Base-by-base conservation (phyloP, 1,140 invertebrate genomes). In the Megathymus violae region DNA sequence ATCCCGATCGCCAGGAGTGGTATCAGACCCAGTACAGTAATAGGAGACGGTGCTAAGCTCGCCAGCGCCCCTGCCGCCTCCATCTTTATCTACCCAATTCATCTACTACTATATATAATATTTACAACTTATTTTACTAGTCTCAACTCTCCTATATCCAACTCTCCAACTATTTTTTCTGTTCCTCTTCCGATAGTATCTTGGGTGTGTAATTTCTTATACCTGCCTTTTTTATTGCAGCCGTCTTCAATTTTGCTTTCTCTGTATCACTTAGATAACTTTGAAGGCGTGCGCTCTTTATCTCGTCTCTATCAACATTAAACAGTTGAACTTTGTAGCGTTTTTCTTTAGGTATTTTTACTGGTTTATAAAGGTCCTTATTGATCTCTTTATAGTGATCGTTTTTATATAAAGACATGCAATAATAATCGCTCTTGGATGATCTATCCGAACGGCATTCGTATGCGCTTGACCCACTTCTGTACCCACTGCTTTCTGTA, bases 1-100 rank as follows among this genome's bases (percentile, higher is more conserved):
- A 97, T 92, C 40, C 95, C 95, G 50, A 96, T 94, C 47, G 95
- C 94, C 73, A 97, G 91, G 48, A 97, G 92, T 63, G 96, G 95
- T 71, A 97, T 94, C 75, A 97, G 92, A 66, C 95, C 93, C 81
- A 95, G 92, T 48, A 96, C 93, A 15, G 90, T 89, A 60, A 91
- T 89, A 16, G 88, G 88, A 41, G 88, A 90, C 58, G 86, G 88
- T 48, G 88, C 85, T 63, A 92, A 81, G 56, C 89, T 89, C 67
- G 87, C 90, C 69, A 92, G 71, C 65, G 85, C 85, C 67, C 88
- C 89, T 71, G 88, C 83, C 78, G 87, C 83, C 82, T 89, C 80
- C 88, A 89, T 91, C n/a, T 64, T 78, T 64, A 63, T 50, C 52
- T 63, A 71, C 67, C 62, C 74, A 74, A 82, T 70, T 74, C 85